Evolutionary conservation across 2,888 invertebrate genomes (phyloP).

Genomic region (Ochropleura plecta): DNA sequence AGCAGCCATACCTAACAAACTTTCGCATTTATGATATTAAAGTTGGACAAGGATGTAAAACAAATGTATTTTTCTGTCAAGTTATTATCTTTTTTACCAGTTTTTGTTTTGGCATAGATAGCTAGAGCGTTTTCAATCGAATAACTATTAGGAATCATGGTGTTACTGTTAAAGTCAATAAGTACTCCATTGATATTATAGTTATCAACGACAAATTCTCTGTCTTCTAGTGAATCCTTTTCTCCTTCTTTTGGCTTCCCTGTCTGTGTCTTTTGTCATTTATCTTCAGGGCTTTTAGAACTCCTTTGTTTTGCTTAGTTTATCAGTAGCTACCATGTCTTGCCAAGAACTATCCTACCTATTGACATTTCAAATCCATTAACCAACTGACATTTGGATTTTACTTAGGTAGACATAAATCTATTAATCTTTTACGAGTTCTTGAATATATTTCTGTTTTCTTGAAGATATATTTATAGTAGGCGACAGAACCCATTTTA

Average conservation of each 20-base stretch:
- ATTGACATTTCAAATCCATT: constrained; percentile 40
- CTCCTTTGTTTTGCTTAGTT: not conserved
- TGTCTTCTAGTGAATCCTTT: no score
- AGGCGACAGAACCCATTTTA: constrained; percentile 47
- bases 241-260: not conserved
- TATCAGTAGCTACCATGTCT: constrained; percentile 7
- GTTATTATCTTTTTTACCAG: not conserved
- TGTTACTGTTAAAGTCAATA: not conserved
- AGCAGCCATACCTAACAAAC: no score
- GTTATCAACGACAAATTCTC: not conserved
- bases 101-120: not conserved
- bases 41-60: no score
- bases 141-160: not conserved
- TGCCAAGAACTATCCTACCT: constrained; percentile 21
- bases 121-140: not conserved
- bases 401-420: constrained; percentile 8
- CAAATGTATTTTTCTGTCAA: not conserved
- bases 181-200: not conserved
- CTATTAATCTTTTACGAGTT: constrained; percentile 29
- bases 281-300: not conserved
- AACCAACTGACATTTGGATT: constrained; percentile 22
- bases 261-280: not conserved
- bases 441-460: constrained; percentile 10
- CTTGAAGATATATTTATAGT: not conserved
- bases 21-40: no score